Conservation (phyloP, 2,113 vertebrate species). For the Andinoacara biseriatus region DNA sequence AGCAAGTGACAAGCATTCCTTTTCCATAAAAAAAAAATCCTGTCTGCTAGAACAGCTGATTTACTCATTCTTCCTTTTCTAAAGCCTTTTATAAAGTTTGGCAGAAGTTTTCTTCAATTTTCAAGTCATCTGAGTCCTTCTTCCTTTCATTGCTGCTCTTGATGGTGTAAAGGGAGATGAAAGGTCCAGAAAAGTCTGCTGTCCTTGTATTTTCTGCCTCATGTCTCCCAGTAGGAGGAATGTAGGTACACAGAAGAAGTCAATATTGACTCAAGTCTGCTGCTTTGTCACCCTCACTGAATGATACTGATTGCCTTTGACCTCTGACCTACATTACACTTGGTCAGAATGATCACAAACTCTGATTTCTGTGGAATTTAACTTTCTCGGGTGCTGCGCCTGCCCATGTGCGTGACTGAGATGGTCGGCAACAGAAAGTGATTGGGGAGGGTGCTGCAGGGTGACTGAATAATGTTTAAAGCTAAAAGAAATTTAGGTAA, state of each 20-base stretch:
- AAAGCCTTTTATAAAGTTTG: slow-evolving; percentile 25
- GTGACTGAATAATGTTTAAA: background rate
- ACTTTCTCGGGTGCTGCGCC: background rate
- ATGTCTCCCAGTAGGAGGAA: slow-evolving; percentile 59
- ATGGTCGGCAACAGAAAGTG: background rate
- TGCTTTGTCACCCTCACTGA: slow-evolving; percentile 50
- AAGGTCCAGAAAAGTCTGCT: slow-evolving; percentile 21
- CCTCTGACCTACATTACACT: slow-evolving; percentile 50
- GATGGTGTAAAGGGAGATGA: background rate
- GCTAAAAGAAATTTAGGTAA: background rate
- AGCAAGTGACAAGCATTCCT: slow-evolving; percentile 13
- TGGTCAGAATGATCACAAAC: slow-evolving; percentile 25
- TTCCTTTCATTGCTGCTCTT: slow-evolving; percentile 26
- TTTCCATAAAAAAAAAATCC: background rate
- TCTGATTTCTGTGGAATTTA: slow-evolving; percentile 17
- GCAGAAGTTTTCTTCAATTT: slow-evolving; percentile 27
- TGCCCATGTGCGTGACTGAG: background rate
- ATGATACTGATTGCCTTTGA: slow-evolving; percentile 41
- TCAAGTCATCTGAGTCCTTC: background rate
- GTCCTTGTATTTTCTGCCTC: slow-evolving; percentile 41
- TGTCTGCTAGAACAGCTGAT: background rate
- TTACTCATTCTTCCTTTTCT: background rate
- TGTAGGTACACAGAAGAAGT: slow-evolving; percentile 51
- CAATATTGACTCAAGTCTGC: slow-evolving; percentile 70
- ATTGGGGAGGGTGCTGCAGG: background rate